phyloP scores from a whole-genome alignment of 2,888 invertebrate genomes.

The Coelinius sp. region DNA sequence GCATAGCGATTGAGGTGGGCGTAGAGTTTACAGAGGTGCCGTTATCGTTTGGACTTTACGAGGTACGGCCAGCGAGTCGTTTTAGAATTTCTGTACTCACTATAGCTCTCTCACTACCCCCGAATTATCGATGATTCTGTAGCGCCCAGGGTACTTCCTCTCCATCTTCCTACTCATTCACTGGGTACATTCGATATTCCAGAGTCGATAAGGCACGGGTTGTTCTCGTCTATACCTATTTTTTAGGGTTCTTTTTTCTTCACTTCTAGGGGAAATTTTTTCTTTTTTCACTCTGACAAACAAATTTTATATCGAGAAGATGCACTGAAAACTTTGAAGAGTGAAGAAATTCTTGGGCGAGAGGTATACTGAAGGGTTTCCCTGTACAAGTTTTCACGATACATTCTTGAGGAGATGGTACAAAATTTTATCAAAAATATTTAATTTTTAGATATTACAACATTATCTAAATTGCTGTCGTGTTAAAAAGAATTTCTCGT shows the following conservation, averaged over 20 bases:
- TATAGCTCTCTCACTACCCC: neutral
- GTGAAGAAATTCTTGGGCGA: neutral
- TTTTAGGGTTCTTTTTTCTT: no score
- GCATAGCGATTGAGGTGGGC: constrained; percentile 20
- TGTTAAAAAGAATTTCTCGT: no score
- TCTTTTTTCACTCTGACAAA: neutral
- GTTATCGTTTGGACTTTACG: constrained; percentile 39
- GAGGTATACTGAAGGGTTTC: constrained; percentile 14
- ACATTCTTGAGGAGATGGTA: neutral
- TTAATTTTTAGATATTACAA: no score
- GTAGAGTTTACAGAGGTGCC: constrained; percentile 31
- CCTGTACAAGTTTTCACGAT: constrained; percentile 1
- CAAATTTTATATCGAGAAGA: constrained; percentile 16
- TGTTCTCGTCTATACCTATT: neutral
- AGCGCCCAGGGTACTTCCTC: neutral
- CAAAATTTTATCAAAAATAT: no score
- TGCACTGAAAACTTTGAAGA: neutral
- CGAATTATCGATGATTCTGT: constrained; percentile 35
- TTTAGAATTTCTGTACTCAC: constrained; percentile 25
- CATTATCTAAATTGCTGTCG: no score
- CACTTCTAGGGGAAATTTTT: neutral
- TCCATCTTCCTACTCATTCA: constrained; percentile 15
- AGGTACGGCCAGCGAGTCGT: constrained; percentile 19
- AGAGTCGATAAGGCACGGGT: constrained; percentile 35
- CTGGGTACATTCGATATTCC: constrained; percentile 27